Evolutionary conservation across 2,888 invertebrate genomes (phyloP).

Genomic region (Sinelater perroti): DNA sequence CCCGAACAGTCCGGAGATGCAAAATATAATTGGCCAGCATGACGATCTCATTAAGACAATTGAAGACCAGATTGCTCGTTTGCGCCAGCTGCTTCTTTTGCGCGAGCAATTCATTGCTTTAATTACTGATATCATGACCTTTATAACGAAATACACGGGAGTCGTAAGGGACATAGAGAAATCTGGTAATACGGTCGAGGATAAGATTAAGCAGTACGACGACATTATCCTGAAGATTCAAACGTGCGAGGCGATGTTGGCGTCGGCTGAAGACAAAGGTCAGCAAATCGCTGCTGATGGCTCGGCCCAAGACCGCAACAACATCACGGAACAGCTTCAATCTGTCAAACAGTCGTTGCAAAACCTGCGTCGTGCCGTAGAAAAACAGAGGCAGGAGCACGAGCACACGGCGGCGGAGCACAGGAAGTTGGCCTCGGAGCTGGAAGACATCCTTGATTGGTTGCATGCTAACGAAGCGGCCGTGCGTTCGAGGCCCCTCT

Average conservation of each 20-base stretch:
- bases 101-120: constrained; percentile 89
- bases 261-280: constrained; percentile 90
- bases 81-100: constrained; percentile 79
- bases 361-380: constrained; percentile 80
- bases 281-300: constrained; percentile 93
- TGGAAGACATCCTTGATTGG: constrained; percentile 85
- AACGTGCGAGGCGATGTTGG: constrained; percentile 87
- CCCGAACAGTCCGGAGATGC: constrained; percentile 79
- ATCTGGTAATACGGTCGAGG: constrained; percentile 81
- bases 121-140: constrained; percentile 86
- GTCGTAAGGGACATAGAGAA: constrained; percentile 86
- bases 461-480: constrained; percentile 83
- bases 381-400: constrained; percentile 86
- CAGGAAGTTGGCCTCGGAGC: constrained; percentile 81
- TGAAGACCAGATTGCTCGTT: constrained; percentile 84
- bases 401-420: constrained; percentile 89
- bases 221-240: constrained; percentile 87
- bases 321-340: constrained; percentile 87
- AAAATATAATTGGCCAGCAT: constrained; percentile 81
- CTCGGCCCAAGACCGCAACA: constrained; percentile 85
- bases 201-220: constrained; percentile 88
- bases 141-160: constrained; percentile 86
- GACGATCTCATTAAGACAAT: constrained; percentile 86
- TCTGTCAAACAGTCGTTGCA: constrained; percentile 85
- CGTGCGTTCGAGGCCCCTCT: constrained; percentile 82